Conservation (phyloP, 1,140 invertebrate genomes). For the Caenorhabditis inopinata region DNA sequence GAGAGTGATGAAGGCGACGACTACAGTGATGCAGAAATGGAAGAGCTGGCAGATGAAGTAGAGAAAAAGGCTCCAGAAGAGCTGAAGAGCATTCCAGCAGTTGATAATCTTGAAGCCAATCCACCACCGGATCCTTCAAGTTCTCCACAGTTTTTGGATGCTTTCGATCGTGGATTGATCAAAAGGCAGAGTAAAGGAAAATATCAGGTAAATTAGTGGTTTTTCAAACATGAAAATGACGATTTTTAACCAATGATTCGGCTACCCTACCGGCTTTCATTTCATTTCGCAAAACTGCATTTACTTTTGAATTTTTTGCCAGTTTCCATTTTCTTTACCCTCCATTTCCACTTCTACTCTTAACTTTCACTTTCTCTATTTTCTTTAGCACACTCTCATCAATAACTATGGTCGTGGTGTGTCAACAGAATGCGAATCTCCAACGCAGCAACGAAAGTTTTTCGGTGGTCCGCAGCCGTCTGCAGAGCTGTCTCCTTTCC, state of each 20-base stretch:
- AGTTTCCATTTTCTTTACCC: background rate
- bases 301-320: background rate
- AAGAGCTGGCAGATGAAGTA: conserved; percentile 64
- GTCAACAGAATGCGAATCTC: conserved; percentile 62
- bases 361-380: conserved; percentile 13
- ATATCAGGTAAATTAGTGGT: conserved; percentile 59
- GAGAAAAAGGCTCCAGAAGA: conserved; percentile 47
- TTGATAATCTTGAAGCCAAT: conserved; percentile 29
- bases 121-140: conserved; percentile 55
- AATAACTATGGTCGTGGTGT: conserved; percentile 63
- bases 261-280: too few relatives aligned
- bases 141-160: conserved; percentile 53
- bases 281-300: background rate
- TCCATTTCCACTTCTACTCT: conserved; percentile 11
- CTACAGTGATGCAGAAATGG: conserved; percentile 63
- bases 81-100: background rate
- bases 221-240: too few relatives aligned
- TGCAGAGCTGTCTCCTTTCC: conserved; percentile 60
- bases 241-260: too few relatives aligned
- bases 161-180: conserved; percentile 61
- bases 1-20: conserved; percentile 56
- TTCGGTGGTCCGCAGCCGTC: conserved; percentile 63
- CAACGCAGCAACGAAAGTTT: conserved; percentile 48
- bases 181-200: conserved; percentile 65
- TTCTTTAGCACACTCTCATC: conserved; percentile 56